Evolutionary conservation across 1,140 invertebrate species (phyloP), one percentile per base, ranked within the genome.

Genomic region (Luehdorfia chinensis): DNA sequence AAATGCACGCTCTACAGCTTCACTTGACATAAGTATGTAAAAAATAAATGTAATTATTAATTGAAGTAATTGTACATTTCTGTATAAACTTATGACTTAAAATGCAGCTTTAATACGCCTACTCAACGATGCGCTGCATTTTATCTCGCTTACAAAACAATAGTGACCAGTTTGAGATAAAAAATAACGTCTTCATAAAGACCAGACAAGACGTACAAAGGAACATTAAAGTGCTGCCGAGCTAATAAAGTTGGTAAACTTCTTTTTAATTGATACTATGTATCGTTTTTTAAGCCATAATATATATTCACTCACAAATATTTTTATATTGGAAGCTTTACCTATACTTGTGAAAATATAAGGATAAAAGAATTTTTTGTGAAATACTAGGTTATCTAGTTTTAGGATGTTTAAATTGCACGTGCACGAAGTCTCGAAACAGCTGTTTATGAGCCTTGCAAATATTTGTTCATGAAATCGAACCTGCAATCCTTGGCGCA

Each of bases 161-260:
- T 43, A 27, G 13, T 7, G 2, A 3, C n/a, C 25, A 16, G 23
- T 41, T 41, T n/a, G 15, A 16, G 13, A 27, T 2, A 28, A 30
- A 43, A 39, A 41, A 41, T 41, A 19, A 39, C 36, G 36, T 14
- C 25, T 30, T 16, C 28, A 43, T 43, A 43, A 43, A 43, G 14
- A 15, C n/a, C 2, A 18, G 39, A 28, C 1, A n/a, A 5, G 25
- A 16, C 25, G 13, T 30, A 43, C 39, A 43, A 43, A 43, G 39
- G 25, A 30, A 43, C 39, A 43, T 43, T 18, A 43, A 43, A 18
- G 23, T 43, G 39, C 28, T 25, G 28, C 28, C 13, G 25, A 28
- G 23, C 30, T 43, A 27, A 30, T 18, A 3, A 18, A 28, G 39
- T 13, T 25, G 14, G 9, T 30, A 25, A 43, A 27, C 27, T 16